phyloP scores from a whole-genome alignment of 2,113 vertebrate genomes.

The Heloderma charlesbogerti region DNA sequence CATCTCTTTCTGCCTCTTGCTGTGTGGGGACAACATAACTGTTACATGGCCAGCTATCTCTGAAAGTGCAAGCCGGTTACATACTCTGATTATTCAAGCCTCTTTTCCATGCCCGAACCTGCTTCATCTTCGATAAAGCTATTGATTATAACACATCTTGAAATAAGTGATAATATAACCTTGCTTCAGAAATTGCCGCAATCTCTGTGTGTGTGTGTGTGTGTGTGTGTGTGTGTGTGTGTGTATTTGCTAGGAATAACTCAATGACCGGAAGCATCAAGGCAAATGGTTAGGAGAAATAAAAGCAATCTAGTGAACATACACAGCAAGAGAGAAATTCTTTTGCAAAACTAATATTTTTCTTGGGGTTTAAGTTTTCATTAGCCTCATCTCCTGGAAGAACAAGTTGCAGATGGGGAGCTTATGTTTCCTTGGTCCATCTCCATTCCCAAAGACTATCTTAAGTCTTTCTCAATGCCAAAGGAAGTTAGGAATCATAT shows the following conservation, averaged over 20 bases:
- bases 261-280: neutral
- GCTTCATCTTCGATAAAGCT: neutral
- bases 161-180: neutral
- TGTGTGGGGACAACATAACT: neutral
- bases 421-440: neutral
- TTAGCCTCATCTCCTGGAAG: accelerated
- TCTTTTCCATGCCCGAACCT: neutral
- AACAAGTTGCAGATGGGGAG: accelerated
- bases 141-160: slow-evolving; percentile 4
- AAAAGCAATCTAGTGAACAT: neutral
- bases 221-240: neutral
- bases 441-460: accelerated
- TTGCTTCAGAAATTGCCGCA: neutral
- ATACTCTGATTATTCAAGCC: neutral
- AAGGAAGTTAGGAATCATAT: neutral
- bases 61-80: neutral
- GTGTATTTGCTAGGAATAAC: neutral
- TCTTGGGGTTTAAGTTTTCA: neutral
- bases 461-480: accelerated
- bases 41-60: neutral
- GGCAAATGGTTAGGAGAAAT: neutral
- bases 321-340: neutral
- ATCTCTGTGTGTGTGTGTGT: neutral
- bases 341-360: neutral
- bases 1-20: neutral